Evolutionary conservation across 1,140 invertebrate genomes (phyloP).

Genomic region (Zophobas morio): DNA sequence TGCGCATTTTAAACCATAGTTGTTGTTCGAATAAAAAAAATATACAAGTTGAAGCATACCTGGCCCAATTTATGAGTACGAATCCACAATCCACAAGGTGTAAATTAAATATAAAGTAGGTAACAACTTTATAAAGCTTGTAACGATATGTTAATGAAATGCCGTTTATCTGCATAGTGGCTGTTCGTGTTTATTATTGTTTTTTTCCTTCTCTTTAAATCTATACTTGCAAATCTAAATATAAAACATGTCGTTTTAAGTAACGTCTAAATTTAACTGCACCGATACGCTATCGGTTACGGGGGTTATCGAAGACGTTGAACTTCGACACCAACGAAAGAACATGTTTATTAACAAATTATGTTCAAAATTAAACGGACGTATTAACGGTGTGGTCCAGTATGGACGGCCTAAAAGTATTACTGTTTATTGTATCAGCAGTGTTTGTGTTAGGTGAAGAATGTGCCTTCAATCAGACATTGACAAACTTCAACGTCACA

Average conservation of each 20-base stretch:
- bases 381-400: slow-evolving; percentile 25
- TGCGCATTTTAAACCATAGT: no score
- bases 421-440: not conserved
- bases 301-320: slow-evolving; percentile 43
- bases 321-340: slow-evolving; percentile 34
- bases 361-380: slow-evolving; percentile 41
- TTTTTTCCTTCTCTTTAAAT: not conserved
- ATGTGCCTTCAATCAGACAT: slow-evolving; percentile 31
- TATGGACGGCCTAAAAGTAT: slow-evolving; percentile 27
- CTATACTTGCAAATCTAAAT: slow-evolving; percentile 35
- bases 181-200: slow-evolving; percentile 12
- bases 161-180: not conserved
- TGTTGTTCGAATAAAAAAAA: no score
- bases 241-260: slow-evolving; percentile 23
- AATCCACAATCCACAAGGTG: no score
- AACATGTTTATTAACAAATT: slow-evolving; percentile 45
- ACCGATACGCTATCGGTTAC: slow-evolving; percentile 17
- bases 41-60: no score
- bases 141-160: not conserved
- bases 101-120: no score
- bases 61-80: no score
- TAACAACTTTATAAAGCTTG: not conserved
- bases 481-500: slow-evolving; percentile 36
- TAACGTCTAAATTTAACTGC: slow-evolving; percentile 42
- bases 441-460: slow-evolving; percentile 43